Percentiles rank a stretch among this genome's conserved stretches.
Evolutionary conservation across 2,797 vertebrate genomes (phyloP).

Genomic region (Catostomus latipinnis): DNA sequence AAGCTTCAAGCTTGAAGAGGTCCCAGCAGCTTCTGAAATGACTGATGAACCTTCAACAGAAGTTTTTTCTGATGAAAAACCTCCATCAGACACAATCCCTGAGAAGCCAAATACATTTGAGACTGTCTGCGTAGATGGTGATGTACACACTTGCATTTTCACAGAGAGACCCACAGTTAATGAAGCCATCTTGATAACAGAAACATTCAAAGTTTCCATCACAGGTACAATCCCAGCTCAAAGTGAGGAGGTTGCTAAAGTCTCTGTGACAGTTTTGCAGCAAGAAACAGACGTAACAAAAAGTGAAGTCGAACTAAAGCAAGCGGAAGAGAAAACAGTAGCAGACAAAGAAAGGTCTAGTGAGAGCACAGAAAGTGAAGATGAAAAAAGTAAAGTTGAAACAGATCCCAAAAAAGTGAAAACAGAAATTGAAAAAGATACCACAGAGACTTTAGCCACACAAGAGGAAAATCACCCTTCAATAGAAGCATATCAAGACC

Average conservation of each 20-base stretch:
- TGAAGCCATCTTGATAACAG: slow-evolving; percentile 68
- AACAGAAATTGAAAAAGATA: no score
- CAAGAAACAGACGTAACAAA: slow-evolving; percentile 57
- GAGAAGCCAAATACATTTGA: slow-evolving; percentile 28
- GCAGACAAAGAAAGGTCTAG: slow-evolving; percentile 64
- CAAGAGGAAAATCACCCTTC: slow-evolving; percentile 58
- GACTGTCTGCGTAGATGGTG: slow-evolving; percentile 23
- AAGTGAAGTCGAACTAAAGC: slow-evolving; percentile 61
- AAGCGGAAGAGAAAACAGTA: slow-evolving; percentile 63
- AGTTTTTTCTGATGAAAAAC: slow-evolving; percentile 7
- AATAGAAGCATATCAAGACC: slow-evolving; percentile 54
- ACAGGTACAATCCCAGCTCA: slow-evolving; percentile 38
- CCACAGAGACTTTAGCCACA: slow-evolving; percentile 37
- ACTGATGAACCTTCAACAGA: slow-evolving; percentile 25
- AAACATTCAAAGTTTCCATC: slow-evolving; percentile 65
- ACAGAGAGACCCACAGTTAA: slow-evolving; percentile 60
- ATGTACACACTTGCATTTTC: slow-evolving; percentile 39
- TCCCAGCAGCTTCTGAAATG: slow-evolving; percentile 8
- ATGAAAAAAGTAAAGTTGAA: slow-evolving; percentile 47
- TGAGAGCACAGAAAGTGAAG: slow-evolving; percentile 57
- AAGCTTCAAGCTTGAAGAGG: slow-evolving; percentile 6
- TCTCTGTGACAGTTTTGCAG: slow-evolving; percentile 41
- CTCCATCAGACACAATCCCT: slow-evolving; percentile 17
- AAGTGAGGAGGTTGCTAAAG: slow-evolving; percentile 45
- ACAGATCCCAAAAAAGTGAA: background rate